Evolutionary conservation across 2,888 invertebrate species (phyloP).

Genomic region (Halictus quadricinctus): DNA sequence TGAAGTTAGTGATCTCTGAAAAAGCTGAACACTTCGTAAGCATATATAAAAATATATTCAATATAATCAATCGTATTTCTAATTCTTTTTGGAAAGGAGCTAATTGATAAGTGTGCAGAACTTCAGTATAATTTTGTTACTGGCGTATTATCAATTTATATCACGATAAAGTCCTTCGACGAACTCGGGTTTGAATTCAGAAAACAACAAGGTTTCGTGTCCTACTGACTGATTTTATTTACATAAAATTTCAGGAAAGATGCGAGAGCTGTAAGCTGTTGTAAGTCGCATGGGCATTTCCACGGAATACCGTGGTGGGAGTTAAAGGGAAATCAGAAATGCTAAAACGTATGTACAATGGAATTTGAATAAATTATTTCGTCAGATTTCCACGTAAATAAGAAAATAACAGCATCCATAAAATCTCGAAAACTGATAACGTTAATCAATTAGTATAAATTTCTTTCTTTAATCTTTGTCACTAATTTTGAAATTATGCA

Average conservation of each 20-base stretch:
- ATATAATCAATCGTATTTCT: too few relatives aligned
- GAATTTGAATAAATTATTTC: background rate
- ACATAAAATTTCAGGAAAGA: conserved; percentile 30
- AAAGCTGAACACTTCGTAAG: too few relatives aligned
- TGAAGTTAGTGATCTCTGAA: background rate
- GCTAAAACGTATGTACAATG: background rate
- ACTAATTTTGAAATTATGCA: too few relatives aligned
- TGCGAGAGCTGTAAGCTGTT: background rate
- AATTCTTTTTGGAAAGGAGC: too few relatives aligned
- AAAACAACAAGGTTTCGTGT: conserved; percentile 20
- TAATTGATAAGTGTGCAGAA: background rate
- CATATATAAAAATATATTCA: too few relatives aligned
- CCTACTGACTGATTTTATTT: conserved; percentile 34
- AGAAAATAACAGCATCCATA: background rate
- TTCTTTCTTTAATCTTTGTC: too few relatives aligned
- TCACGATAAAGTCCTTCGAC: conserved; percentile 5
- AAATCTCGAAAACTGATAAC: background rate
- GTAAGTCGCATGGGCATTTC: background rate
- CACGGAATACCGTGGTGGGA: conserved; percentile 16
- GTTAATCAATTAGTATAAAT: background rate
- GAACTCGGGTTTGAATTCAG: background rate
- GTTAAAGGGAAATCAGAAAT: background rate
- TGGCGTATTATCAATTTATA: background rate
- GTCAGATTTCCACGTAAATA: background rate
- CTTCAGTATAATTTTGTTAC: background rate